Evolutionary conservation across 2,888 invertebrate genomes (phyloP).

Genomic region (Cylloceria caligata): DNA sequence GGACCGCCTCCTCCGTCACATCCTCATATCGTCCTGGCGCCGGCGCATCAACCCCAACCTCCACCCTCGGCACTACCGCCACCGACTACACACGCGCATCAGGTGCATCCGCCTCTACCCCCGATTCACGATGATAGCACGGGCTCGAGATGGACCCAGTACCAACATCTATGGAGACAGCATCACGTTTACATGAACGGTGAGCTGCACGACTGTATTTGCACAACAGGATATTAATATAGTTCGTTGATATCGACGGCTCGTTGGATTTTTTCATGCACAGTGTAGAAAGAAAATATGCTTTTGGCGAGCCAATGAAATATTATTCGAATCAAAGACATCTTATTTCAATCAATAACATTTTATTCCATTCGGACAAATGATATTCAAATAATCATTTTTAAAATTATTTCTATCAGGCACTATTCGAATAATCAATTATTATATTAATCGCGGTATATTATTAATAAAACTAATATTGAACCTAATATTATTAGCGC

Average conservation of each 20-base stretch:
- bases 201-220: conserved; percentile 83
- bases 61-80: conserved; percentile 86
- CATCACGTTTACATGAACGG: conserved; percentile 92
- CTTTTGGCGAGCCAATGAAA: neutral
- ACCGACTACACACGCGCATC: conserved; percentile 88
- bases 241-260: neutral
- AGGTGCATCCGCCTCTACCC: conserved; percentile 88
- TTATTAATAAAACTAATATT: neutral
- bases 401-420: too few relatives aligned
- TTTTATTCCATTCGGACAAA: neutral
- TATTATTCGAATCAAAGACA: neutral
- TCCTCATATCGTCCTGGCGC: conserved; percentile 82
- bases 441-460: too few relatives aligned
- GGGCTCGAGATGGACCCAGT: conserved; percentile 89
- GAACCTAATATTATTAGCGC: neutral
- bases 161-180: conserved; percentile 92
- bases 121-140: conserved; percentile 88
- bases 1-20: conserved; percentile 77
- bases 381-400: too few relatives aligned
- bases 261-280: too few relatives aligned
- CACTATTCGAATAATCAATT: too few relatives aligned
- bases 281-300: too few relatives aligned
- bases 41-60: conserved; percentile 80
- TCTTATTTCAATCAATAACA: neutral
- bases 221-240: neutral